Conservation (phyloP, 2,113 vertebrate species). For the Tachuris rubrigastra region DNA sequence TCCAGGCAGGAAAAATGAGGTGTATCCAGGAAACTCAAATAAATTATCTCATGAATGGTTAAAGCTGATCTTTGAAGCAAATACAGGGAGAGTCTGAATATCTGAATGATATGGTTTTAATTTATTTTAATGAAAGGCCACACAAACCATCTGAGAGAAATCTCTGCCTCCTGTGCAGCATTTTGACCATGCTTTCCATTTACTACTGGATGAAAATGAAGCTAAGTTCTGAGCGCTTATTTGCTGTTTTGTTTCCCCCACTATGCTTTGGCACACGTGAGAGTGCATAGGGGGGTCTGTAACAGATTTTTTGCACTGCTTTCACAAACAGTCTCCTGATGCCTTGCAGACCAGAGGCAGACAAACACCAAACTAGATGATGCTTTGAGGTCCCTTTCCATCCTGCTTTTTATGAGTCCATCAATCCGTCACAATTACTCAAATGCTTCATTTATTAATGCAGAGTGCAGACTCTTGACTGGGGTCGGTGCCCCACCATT, state of each 20-base stretch:
- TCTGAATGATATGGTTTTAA: neutral
- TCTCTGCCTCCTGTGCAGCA: neutral
- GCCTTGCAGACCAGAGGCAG: neutral
- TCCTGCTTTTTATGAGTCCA: conserved; percentile 23
- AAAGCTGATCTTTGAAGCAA: neutral
- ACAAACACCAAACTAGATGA: neutral
- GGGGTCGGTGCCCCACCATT: neutral
- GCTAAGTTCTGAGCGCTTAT: neutral
- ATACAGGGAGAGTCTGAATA: neutral
- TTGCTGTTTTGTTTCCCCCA: neutral
- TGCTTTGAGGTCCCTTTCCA: neutral
- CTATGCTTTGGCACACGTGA: neutral
- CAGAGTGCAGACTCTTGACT: neutral
- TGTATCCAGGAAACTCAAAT: neutral
- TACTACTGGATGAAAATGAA: neutral
- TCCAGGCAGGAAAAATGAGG: neutral
- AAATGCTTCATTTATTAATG: neutral
- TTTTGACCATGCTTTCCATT: neutral
- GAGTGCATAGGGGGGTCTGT: neutral
- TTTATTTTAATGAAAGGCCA: neutral
- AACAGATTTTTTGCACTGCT: neutral
- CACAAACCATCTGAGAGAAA: neutral
- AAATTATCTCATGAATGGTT: neutral
- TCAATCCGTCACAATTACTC: neutral
- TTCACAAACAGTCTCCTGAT: neutral